Evolutionary conservation across 2,113 vertebrate genomes (phyloP), one percentile per base, ranked within the genome.

Genomic region (Sterna hirundo): DNA sequence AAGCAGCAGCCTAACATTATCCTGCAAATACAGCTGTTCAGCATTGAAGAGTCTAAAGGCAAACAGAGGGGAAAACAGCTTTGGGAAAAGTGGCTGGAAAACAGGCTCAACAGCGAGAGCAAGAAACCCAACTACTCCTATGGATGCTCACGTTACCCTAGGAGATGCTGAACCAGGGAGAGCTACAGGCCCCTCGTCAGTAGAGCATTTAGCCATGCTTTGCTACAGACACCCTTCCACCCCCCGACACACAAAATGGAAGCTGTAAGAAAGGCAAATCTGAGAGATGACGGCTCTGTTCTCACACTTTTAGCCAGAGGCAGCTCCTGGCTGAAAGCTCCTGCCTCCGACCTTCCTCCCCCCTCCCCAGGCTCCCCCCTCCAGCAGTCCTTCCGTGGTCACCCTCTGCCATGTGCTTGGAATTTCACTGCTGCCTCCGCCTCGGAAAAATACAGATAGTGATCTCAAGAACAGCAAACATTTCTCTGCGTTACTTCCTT

Each of bases 401-500:
- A 91, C 93, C 85, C 75, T 86, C 70, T 82, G 86, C 96, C 92
- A 91, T 70, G 91, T 87, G 54, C 89, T 97, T 93, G 68, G 96
- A 97, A 97, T 97, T 97, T 97, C 93, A 92, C 83, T 79, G 89
- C 86, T 78, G 91, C 91, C 95, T 97, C 95, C 47, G 20, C 83
- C 94, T 97, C 57, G 8, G 95, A 81, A 88, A 93, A 97, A 90
- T 85, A 96, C 97, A 98, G 98, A 98, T 97, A 97, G 82, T 23
- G 70, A 98, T 98, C 98, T 98, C 23, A 5, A 97, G 97, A 97
- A 97, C 90, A 97, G 88, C 90, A 94, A 96, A 95, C 83, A 80
- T 93, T 96, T 97, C 93, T 97, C 97, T 93, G 90, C 61, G 74
- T 92, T 96, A 97, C 96, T 98, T 98, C 97, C 98, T 98, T 97